These are phyloP conservation scores for Thereva nobilitata DNA, from an alignment of 2,888 invertebrate genomes.

Conservation along the genomic window DNA sequence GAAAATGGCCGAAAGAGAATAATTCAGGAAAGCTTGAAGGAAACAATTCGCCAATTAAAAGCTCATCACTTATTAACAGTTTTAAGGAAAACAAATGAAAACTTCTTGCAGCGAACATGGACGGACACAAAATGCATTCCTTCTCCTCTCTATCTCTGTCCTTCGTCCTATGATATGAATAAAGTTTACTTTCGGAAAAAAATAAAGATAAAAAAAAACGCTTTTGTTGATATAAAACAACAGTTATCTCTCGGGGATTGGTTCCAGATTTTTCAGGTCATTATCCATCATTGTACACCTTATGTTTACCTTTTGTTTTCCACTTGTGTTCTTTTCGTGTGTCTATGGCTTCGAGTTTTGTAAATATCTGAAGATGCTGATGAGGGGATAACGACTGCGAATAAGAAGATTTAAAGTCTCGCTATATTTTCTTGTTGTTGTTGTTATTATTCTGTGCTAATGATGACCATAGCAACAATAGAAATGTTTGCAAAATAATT, in stretches of 20 bases:
- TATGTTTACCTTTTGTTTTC: not conserved
- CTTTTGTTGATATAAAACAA: conserved; percentile 9
- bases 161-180: not conserved
- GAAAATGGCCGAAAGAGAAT: conserved; percentile 15
- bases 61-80: conserved; percentile 30
- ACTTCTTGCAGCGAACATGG: not conserved
- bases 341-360: not conserved
- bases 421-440: no score
- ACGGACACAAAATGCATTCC: conserved; percentile 11
- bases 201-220: not conserved
- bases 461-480: not conserved
- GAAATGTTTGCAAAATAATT: not conserved
- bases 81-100: no score
- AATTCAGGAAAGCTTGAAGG: not conserved
- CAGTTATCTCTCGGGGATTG: not conserved
- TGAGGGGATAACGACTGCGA: not conserved
- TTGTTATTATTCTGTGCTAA: no score
- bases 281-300: conserved; percentile 7
- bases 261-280: conserved; percentile 21
- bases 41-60: conserved; percentile 29
- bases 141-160: not conserved
- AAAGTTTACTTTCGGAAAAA: conserved; percentile 22
- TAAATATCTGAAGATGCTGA: conserved; percentile 5
- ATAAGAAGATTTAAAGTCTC: no score
- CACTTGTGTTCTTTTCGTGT: not conserved